These are phyloP conservation scores for Eueremaeus valkanovi DNA, from an alignment of 2,888 invertebrate genomes.

Conservation along the genomic window DNA sequence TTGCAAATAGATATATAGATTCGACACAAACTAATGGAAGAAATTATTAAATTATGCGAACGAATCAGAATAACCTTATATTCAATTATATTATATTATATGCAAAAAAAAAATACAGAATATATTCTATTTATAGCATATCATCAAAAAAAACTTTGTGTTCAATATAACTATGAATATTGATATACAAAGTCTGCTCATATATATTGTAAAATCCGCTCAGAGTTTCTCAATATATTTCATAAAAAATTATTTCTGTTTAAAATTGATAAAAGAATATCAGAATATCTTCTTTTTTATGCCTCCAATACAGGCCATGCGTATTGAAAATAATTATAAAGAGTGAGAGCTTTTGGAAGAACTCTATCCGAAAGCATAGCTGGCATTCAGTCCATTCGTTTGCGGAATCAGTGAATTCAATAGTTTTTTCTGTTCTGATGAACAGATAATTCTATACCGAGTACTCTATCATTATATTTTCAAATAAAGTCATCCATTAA, in stretches of 20 bases:
- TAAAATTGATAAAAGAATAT: too few species aligned
- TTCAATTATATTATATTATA: too few species aligned
- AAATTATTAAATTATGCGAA: not conserved
- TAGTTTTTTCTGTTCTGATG: not conserved
- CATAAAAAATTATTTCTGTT: too few species aligned
- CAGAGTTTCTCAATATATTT: too few species aligned
- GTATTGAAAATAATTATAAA: slow-evolving; percentile 8
- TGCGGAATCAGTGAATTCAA: not conserved
- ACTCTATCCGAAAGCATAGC: not conserved
- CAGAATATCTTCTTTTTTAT: too few species aligned
- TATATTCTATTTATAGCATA: too few species aligned
- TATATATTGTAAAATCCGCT: too few species aligned
- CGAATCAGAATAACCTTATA: not conserved
- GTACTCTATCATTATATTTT: not conserved
- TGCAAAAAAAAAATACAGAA: too few species aligned
- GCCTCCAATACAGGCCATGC: slow-evolving; percentile 4
- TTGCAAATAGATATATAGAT: not conserved
- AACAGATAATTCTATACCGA: too few species aligned
- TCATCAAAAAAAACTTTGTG: too few species aligned
- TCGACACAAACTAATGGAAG: not conserved
- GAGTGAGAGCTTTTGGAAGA: not conserved
- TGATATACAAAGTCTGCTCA: too few species aligned
- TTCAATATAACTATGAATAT: too few species aligned
- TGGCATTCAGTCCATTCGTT: not conserved
- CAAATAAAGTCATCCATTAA: not conserved